phyloP scores from a whole-genome alignment of 2,113 vertebrate species.

The Noctilio leporinus region DNA sequence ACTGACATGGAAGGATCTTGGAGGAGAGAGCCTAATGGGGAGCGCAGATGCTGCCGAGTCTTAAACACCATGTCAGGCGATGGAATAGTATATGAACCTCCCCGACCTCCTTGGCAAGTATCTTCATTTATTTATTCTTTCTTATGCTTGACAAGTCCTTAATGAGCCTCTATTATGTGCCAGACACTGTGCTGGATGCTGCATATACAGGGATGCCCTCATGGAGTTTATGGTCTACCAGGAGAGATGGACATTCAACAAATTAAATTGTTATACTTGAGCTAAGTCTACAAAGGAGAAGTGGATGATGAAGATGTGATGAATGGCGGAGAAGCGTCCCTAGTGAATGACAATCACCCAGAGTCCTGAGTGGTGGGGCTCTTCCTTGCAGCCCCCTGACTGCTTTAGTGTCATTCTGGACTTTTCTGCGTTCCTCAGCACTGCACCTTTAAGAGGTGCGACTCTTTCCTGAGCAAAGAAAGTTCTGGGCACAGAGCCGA shows the following conservation, averaged over 20 bases:
- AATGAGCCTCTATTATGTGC: neutral
- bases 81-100: neutral
- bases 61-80: neutral
- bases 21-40: neutral
- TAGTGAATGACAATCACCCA: neutral
- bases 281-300: neutral
- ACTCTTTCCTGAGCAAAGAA: constrained; percentile 40
- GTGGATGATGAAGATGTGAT: neutral
- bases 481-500: constrained; percentile 52
- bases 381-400: neutral
- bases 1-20: neutral
- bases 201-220: neutral
- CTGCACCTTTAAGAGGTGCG: constrained; percentile 61
- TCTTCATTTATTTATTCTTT: neutral
- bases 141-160: neutral
- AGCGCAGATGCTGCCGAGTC: neutral
- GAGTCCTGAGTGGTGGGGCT: neutral
- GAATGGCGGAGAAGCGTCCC: neutral
- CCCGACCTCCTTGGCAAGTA: neutral
- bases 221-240: neutral
- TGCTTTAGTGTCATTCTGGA: neutral
- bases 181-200: neutral
- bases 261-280: neutral
- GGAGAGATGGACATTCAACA: neutral
- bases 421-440: neutral